Percentiles rank a stretch among this genome's conserved stretches.
Evolutionary conservation across 2,797 vertebrate species (phyloP).

Genomic region (Lutjanus argentimaculatus): DNA sequence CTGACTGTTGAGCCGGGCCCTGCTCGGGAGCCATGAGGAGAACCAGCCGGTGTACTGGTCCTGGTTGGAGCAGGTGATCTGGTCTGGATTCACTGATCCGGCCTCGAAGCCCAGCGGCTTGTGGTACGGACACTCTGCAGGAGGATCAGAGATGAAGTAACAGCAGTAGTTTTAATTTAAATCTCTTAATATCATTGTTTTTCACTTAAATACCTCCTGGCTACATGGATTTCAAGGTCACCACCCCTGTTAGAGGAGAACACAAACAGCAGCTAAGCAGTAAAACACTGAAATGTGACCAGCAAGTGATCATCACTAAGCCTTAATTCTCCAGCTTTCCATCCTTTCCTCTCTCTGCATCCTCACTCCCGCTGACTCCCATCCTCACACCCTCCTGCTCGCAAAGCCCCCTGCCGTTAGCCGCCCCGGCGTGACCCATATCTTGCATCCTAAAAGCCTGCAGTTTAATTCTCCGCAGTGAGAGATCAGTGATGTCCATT

Average conservation of each 20-base stretch:
- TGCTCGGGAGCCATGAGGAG: constrained; percentile 94
- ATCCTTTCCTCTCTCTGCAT: constrained; percentile 20
- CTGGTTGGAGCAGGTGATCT: constrained; percentile 95
- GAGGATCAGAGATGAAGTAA: constrained; percentile 3
- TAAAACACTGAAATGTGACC: constrained; percentile 41
- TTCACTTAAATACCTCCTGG: not conserved
- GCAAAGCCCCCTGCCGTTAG: constrained; percentile 33
- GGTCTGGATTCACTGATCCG: constrained; percentile 91
- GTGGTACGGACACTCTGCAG: constrained; percentile 96
- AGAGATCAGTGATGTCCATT: constrained; percentile 77
- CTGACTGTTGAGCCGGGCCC: constrained; percentile 95
- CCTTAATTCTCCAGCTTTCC: constrained; percentile 44
- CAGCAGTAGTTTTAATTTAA: not conserved
- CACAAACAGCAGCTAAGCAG: constrained; percentile 25
- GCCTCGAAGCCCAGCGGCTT: constrained; percentile 96
- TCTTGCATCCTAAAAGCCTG: constrained; percentile 76
- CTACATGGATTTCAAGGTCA: constrained; percentile 24
- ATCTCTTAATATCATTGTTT: not conserved
- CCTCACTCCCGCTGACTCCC: not conserved
- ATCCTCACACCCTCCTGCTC: constrained; percentile 33
- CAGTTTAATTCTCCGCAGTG: constrained; percentile 76
- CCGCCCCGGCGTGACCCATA: constrained; percentile 59
- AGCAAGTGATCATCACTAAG: constrained; percentile 56
- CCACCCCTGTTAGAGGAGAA: not conserved
- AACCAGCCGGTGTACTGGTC: constrained; percentile 98